Evolutionary conservation across 2,888 invertebrate genomes (phyloP).

Genomic region (Caenorhabditis plicata): DNA sequence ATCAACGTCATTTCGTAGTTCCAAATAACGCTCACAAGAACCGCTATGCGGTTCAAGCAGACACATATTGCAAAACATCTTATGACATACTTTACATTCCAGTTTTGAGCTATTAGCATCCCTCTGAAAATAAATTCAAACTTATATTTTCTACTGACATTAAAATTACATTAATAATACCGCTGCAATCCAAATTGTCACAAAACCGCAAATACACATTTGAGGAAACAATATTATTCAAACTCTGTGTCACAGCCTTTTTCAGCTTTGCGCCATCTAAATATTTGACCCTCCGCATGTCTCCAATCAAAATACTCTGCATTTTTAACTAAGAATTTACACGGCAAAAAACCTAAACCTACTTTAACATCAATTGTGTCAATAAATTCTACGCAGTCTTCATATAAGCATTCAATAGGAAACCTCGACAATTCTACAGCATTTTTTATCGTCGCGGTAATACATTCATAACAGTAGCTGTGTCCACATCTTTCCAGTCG

Average conservation of each 20-base stretch:
- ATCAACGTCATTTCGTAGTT: neutral
- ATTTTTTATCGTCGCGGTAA: neutral
- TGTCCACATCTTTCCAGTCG: constrained; percentile 2
- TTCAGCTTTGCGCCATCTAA: neutral
- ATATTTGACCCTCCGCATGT: neutral
- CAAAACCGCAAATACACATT: neutral
- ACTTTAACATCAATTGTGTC: neutral
- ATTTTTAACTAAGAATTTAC: neutral
- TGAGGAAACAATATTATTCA: neutral
- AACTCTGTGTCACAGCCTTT: neutral
- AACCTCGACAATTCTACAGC: neutral
- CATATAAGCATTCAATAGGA: neutral
- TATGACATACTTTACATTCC: neutral
- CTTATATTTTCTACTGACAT: too few relatives aligned
- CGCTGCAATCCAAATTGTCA: neutral
- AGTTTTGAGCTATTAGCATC: too few relatives aligned
- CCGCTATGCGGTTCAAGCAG: neutral
- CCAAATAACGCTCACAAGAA: neutral
- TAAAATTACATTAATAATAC: neutral
- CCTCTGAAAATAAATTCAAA: too few relatives aligned
- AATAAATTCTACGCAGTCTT: neutral
- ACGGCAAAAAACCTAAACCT: too few relatives aligned
- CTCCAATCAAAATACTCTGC: neutral
- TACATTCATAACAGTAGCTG: neutral
- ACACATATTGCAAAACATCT: neutral